Base-by-base conservation (phyloP, 2,888 invertebrate genomes). In the Dryocosmus kuriphilus region DNA sequence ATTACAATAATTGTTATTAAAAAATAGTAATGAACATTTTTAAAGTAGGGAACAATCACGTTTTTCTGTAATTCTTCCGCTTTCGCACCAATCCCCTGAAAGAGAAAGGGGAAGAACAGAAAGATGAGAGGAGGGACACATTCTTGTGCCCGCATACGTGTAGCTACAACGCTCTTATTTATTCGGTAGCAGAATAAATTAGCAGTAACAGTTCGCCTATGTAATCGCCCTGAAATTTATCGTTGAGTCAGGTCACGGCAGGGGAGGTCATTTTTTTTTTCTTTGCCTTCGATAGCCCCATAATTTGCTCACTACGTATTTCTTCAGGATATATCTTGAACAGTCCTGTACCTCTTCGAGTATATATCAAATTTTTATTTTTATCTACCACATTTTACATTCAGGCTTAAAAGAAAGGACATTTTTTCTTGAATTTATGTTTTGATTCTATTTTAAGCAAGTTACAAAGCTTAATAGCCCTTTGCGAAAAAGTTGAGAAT, bases 141-240 rank as follows among this genome's bases (percentile, higher is more conserved):
- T 77, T 62, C 51, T 75, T 67, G 76, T 77, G 75, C 41, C 27
- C 7, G 11, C 46, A 46, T 46, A 46, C 27, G 30, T 74, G 76
- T 57, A 65, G 74, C 73, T 74, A 38, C 74, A 74, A 75, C 77
- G 67, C 65, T 78, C 80, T 80, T 82, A 83, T 81, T 82, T 83
- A 83, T 84, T 81, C 80, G 81, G 81, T 79, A 85, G 85, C 82
- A 81, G 87, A 86, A 87, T 87, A 87, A 87, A 86, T 87, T 86
- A 86, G 86, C 86, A 84, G 84, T 87, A 86, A 86, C 86, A 86
- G 85, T 86, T 87, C 85, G 79, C 85, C 82, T 79, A 79, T 76
- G 81, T 83, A 84, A 85, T 85, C 82, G 83, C 80, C 82, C 80
- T 80, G 82, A 85, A 85, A 86, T 87, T 87, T 86, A 84, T 85